Evolutionary conservation across 2,797 vertebrate species (phyloP).

Genomic region (Lutjanus campechanus): DNA sequence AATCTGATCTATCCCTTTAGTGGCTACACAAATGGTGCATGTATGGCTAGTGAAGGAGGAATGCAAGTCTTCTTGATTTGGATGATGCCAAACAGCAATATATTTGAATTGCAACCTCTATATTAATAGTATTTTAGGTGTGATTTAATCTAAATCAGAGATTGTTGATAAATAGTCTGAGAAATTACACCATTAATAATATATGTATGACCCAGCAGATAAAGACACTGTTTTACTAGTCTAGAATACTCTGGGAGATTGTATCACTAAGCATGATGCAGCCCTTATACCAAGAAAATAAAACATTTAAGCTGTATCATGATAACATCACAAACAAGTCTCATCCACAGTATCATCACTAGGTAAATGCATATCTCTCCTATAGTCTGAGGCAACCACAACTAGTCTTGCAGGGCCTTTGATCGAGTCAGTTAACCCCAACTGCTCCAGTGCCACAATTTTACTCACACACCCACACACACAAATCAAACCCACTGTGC

Average conservation of each 20-base stretch:
- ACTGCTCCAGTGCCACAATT: conserved; percentile 38
- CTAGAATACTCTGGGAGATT: background rate
- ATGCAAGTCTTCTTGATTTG: conserved; percentile 15
- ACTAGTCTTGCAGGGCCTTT: conserved; percentile 13
- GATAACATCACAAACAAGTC: background rate
- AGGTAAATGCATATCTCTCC: background rate
- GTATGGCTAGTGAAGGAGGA: conserved; percentile 22
- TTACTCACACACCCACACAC: conserved; percentile 36
- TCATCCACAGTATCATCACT: background rate
- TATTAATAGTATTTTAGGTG: background rate
- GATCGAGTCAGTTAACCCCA: conserved; percentile 52
- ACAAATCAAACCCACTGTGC: conserved; percentile 39
- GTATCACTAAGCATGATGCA: background rate
- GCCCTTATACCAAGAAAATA: background rate
- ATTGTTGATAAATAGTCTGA: background rate
- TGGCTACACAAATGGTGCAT: background rate
- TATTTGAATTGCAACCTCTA: background rate
- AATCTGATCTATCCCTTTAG: no score
- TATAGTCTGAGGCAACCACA: conserved; percentile 1
- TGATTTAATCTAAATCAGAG: background rate
- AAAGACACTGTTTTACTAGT: background rate
- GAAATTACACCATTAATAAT: background rate
- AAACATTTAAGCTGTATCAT: background rate
- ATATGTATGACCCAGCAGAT: background rate
- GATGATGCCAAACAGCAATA: conserved; percentile 26